These are phyloP conservation scores for Caenorhabditis sp. DNA, from an alignment of 2,888 invertebrate species.

Conservation along the genomic window DNA sequence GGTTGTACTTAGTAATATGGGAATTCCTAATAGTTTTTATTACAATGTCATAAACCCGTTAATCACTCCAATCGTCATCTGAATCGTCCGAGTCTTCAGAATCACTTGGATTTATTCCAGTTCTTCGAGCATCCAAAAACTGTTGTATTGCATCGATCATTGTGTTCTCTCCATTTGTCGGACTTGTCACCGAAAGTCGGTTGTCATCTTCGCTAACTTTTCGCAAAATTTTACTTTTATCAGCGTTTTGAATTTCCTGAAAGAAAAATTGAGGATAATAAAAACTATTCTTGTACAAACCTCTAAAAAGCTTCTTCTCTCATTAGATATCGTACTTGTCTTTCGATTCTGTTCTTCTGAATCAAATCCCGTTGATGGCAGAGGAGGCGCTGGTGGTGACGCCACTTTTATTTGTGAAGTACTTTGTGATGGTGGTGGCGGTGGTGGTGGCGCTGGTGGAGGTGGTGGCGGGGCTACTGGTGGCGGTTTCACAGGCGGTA, in stretches of 20 bases:
- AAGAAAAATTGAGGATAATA: too few relatives aligned
- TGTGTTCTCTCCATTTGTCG: background rate
- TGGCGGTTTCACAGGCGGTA: background rate
- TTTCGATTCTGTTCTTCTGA: background rate
- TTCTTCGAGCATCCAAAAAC: conserved; percentile 1
- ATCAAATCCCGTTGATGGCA: background rate
- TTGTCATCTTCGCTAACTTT: background rate
- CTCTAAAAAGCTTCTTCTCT: background rate
- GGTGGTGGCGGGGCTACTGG: background rate
- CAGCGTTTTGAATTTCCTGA: conserved; percentile 1
- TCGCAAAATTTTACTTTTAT: background rate
- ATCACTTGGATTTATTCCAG: conserved; percentile 1
- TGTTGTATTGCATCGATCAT: conserved; percentile 3
- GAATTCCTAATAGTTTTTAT: background rate
- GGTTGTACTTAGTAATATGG: background rate
- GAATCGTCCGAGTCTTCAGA: background rate
- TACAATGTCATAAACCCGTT: background rate
- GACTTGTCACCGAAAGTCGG: background rate
- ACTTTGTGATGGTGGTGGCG: too few relatives aligned
- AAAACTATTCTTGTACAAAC: too few relatives aligned
- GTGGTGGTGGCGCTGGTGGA: background rate
- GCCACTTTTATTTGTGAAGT: background rate
- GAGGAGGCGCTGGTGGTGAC: background rate
- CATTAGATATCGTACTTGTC: background rate
- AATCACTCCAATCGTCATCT: conserved; percentile 2